A percentile compares a stretch with the other conserved stretches of the same genome.
These are phyloP conservation scores for Meloidogyne chitwoodi DNA, from an alignment of 1,140 invertebrate species.

Conservation along the genomic window DNA sequence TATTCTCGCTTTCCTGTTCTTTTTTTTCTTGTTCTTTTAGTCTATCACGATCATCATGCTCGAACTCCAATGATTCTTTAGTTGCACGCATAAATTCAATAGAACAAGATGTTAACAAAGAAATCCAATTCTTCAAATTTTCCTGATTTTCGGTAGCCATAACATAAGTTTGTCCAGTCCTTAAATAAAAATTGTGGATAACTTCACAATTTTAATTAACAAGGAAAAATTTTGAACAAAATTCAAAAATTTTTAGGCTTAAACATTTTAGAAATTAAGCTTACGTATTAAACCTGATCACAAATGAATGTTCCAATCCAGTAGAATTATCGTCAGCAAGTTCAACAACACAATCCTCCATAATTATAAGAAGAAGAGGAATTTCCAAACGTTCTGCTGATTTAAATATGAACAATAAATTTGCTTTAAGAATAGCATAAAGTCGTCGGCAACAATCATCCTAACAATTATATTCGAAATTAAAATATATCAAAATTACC, in stretches of 20 bases:
- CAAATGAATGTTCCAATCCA: constrained; percentile 32
- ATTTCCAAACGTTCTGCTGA: constrained; percentile 23
- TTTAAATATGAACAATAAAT: constrained; percentile 39
- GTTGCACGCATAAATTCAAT: constrained; percentile 39
- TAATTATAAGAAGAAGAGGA: constrained; percentile 32
- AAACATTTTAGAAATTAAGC: neutral
- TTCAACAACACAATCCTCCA: constrained; percentile 39
- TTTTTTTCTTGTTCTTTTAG: neutral
- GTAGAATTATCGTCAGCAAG: constrained; percentile 35
- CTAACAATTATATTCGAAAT: constrained; percentile 3
- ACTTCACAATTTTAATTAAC: too few relatives aligned
- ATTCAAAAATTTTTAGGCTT: neutral
- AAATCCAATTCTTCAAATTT: constrained; percentile 37
- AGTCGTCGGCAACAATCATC: constrained; percentile 36
- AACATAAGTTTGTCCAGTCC: constrained; percentile 31
- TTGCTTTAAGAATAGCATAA: constrained; percentile 40
- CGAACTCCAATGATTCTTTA: constrained; percentile 29
- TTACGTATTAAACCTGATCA: constrained; percentile 42
- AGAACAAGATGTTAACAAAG: constrained; percentile 33
- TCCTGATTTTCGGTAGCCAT: constrained; percentile 34
- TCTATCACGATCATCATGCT: neutral
- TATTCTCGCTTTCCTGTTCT: neutral
- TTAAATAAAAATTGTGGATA: constrained; percentile 11
- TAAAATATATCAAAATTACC: neutral
- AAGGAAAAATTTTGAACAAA: constrained; percentile 3